Conservation (phyloP, 2,888 invertebrate genomes). For the Ceraclea dissimilis region DNA sequence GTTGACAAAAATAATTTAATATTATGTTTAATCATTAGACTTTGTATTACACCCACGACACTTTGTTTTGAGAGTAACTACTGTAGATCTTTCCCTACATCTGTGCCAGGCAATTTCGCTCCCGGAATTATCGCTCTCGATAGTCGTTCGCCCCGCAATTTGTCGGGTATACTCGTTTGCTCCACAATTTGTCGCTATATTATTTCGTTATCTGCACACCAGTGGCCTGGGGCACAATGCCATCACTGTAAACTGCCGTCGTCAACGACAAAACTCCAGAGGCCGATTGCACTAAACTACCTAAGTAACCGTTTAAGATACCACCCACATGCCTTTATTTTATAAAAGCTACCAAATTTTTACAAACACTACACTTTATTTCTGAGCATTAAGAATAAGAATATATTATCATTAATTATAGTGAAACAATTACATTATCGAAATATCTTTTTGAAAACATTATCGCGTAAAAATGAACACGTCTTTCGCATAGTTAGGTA, state of each 20-base stretch:
- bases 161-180: conserved; percentile 26
- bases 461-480: too few relatives aligned
- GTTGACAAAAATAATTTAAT: too few relatives aligned
- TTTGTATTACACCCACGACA: too few relatives aligned
- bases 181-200: conserved; percentile 27
- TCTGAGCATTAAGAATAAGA: too few relatives aligned
- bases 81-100: conserved; percentile 22
- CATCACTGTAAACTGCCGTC: conserved; percentile 27
- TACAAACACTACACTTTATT: too few relatives aligned
- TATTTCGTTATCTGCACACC: conserved; percentile 26
- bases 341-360: too few relatives aligned
- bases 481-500: too few relatives aligned
- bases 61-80: background rate
- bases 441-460: too few relatives aligned
- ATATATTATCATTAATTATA: too few relatives aligned
- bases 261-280: conserved; percentile 17
- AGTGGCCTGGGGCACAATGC: conserved; percentile 25
- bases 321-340: too few relatives aligned
- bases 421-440: too few relatives aligned
- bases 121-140: conserved; percentile 24
- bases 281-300: background rate
- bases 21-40: too few relatives aligned
- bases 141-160: conserved; percentile 25
- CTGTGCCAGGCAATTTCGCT: conserved; percentile 25
- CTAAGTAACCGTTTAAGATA: background rate